These are phyloP conservation scores for Hydropotes inermis DNA, from an alignment of 2,113 vertebrate genomes.

Conservation along the genomic window DNA sequence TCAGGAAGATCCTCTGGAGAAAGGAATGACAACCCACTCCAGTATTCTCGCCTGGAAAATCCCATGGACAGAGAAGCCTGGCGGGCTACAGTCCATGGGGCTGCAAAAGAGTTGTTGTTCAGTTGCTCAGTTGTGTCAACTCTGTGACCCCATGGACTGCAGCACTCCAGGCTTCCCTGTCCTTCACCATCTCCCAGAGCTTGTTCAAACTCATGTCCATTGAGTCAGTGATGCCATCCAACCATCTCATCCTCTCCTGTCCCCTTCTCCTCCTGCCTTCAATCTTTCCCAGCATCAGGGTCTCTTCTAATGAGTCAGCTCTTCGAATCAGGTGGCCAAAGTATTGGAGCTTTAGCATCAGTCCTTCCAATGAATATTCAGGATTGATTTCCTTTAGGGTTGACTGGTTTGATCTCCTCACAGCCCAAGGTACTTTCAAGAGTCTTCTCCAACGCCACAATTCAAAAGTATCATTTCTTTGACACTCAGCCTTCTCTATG, in stretches of 20 bases:
- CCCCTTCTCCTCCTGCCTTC: accelerated
- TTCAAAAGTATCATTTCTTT: background rate
- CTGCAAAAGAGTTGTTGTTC: background rate
- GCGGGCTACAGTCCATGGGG: background rate
- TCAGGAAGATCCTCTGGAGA: background rate
- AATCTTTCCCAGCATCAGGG: background rate
- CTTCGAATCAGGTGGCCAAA: background rate
- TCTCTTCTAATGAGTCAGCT: background rate
- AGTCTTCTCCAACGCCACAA: background rate
- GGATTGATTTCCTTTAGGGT: background rate
- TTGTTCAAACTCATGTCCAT: background rate
- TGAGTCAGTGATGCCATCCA: background rate
- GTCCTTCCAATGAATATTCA: background rate
- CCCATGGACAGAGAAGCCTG: background rate
- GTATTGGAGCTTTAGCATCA: background rate
- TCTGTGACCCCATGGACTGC: background rate
- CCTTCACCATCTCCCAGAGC: background rate
- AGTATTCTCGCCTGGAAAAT: background rate
- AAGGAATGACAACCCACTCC: background rate
- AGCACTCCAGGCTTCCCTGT: background rate
- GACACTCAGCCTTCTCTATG: background rate
- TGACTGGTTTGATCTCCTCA: background rate
- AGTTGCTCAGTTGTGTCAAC: background rate
- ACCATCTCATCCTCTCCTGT: background rate
- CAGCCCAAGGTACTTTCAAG: background rate